Base-by-base conservation (phyloP, 2,113 vertebrate species). In the Rhinolophus ferrumequinum region DNA sequence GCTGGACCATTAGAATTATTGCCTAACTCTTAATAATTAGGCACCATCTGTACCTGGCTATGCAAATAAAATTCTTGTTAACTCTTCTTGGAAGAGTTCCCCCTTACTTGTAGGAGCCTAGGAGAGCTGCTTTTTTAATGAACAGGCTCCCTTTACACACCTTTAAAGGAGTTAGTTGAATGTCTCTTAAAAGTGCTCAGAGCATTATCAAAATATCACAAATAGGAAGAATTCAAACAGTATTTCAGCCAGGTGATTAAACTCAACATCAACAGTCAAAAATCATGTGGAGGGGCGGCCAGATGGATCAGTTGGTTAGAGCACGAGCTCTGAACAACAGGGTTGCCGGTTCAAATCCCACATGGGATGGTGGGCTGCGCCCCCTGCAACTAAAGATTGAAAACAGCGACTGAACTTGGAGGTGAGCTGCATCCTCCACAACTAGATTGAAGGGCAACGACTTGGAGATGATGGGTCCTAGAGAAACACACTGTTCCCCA, bases 151-250 rank as follows among this genome's bases (percentile, higher is more conserved):
- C 12, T 95, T 88, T 12, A 83, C 0, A 0, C 30, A 84, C 21
- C 33, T 96, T 85, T 83, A n/a, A 89, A 92, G 66, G 64, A 96
- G n/a, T 41, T 76, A 16, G 70, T 75, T 97, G 81, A 94, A 92
- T 77, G 18, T n/a, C 56, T 87, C 72, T 96, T 33, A 12, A 80
- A 50, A 85, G 84, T 95, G 92, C 70, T 91, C 33, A 44, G 41
- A 89, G 75, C 88, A 94, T 97, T 94, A 95, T 83, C 87, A 38
- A 82, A 98, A 94, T 67, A 86, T 56, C 75, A 88, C 88, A 94
- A 93, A 93, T 62, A 93, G 2, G 44, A n/a, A 64, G 82, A 72
- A 56, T 47, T 28, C 6, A 62, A 79, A 35, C 35, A 41, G 33
- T 56, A 41, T 24, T 73, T 35, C 44, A 72, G 28, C 2, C 54